Conservation (phyloP, 2,797 vertebrate genomes). For the Dryobates pubescens region DNA sequence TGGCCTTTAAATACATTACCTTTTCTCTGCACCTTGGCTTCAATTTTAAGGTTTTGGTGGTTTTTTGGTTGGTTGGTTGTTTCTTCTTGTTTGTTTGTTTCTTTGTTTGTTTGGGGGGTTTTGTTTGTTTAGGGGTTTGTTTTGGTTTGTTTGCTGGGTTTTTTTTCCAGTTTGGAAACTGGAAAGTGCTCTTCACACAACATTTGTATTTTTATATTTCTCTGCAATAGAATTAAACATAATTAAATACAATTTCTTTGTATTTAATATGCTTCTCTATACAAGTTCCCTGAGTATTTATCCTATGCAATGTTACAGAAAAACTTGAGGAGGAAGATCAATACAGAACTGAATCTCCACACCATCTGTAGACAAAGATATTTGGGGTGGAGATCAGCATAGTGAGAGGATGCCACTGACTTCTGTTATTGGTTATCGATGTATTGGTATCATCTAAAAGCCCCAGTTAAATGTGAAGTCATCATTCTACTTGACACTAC, state of each 20-base stretch:
- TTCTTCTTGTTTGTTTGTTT: too few relatives aligned
- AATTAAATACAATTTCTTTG: too few relatives aligned
- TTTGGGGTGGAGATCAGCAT: not conserved
- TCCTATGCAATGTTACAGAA: not conserved
- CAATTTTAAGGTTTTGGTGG: too few relatives aligned
- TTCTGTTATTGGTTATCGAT: not conserved
- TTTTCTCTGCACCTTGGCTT: not conserved
- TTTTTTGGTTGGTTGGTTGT: too few relatives aligned
- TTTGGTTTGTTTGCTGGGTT: too few relatives aligned
- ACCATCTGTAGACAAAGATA: not conserved
- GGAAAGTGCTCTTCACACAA: not conserved
- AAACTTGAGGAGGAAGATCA: not conserved
- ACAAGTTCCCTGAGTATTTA: not conserved
- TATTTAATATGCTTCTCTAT: not conserved
- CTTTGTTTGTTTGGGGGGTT: too few relatives aligned
- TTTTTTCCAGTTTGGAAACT: not conserved
- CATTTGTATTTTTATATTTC: not conserved
- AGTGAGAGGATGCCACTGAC: not conserved
- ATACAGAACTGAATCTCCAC: not conserved
- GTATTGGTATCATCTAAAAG: not conserved
- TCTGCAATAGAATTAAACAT: not conserved
- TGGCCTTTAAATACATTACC: not conserved
- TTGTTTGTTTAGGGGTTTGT: too few relatives aligned
- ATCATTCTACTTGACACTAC: not conserved
- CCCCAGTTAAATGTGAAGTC: not conserved